These are phyloP conservation scores for Steromphala cineraria DNA, from an alignment of 2,888 invertebrate genomes.

Conservation along the genomic window DNA sequence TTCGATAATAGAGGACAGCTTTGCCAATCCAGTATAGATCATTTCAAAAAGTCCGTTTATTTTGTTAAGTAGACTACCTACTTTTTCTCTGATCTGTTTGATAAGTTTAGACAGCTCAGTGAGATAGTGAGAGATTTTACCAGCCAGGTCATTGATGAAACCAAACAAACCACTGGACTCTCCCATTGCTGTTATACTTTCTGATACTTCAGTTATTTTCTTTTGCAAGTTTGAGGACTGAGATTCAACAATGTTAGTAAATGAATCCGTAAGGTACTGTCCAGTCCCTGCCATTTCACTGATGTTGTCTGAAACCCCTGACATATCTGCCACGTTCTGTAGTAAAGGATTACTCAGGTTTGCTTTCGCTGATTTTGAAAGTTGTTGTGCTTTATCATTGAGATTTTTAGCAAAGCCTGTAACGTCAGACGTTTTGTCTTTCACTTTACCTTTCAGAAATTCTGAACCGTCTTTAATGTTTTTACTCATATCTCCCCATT, in stretches of 20 bases:
- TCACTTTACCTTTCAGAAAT: neutral
- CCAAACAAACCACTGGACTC: neutral
- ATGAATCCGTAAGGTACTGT: neutral
- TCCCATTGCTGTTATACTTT: neutral
- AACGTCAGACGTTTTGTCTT: neutral
- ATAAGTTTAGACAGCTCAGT: neutral
- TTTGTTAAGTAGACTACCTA: neutral
- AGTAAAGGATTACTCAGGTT: neutral
- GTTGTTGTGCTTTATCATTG: neutral
- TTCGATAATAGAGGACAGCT: neutral
- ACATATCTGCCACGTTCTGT: neutral
- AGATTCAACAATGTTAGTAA: neutral
- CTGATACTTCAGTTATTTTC: neutral
- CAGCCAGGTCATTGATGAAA: neutral
- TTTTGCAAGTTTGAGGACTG: neutral
- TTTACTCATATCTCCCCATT: neutral
- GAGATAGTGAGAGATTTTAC: neutral
- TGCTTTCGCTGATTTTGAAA: neutral
- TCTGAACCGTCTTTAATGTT: neutral
- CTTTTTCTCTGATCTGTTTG: neutral
- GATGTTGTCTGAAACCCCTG: neutral
- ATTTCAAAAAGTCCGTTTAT: neutral
- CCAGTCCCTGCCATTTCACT: neutral
- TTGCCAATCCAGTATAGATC: neutral
- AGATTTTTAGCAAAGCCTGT: neutral